A percentile compares a stretch with the other conserved stretches of the same genome.
These are phyloP conservation scores for Aphelinus atriplicis DNA, from an alignment of 1,140 invertebrate species.

Conservation along the genomic window DNA sequence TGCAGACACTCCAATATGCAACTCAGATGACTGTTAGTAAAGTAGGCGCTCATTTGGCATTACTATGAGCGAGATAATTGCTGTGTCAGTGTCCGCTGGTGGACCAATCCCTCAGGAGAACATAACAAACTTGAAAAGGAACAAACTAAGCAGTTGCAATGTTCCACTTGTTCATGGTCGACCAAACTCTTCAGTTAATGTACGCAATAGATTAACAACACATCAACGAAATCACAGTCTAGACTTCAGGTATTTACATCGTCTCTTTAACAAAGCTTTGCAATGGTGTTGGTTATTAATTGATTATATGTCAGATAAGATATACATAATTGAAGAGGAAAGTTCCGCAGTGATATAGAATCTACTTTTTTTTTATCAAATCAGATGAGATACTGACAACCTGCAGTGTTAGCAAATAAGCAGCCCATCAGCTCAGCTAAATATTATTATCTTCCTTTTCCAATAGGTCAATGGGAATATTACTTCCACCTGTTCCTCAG, in stretches of 20 bases:
- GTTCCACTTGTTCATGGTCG: slow-evolving; percentile 72
- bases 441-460: slow-evolving; percentile 36
- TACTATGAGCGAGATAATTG: slow-evolving; percentile 66
- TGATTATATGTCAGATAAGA: neutral
- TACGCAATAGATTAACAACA: slow-evolving; percentile 72
- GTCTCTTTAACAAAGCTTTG: too few relatives aligned
- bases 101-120: slow-evolving; percentile 26
- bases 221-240: slow-evolving; percentile 82
- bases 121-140: slow-evolving; percentile 58
- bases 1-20: slow-evolving; percentile 29
- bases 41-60: slow-evolving; percentile 60
- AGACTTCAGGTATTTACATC: slow-evolving; percentile 74
- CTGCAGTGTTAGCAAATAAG: too few relatives aligned
- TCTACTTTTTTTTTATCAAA: neutral
- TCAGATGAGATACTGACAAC: neutral
- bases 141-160: slow-evolving; percentile 63
- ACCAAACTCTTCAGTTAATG: slow-evolving; percentile 64
- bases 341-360: slow-evolving; percentile 3
- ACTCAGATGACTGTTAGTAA: slow-evolving; percentile 39
- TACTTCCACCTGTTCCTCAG: slow-evolving; percentile 77
- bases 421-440: neutral
- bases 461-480: slow-evolving; percentile 79
- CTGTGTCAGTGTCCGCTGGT: slow-evolving; percentile 55
- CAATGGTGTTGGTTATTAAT: too few relatives aligned
- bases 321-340: slow-evolving; percentile 8